Evolutionary conservation across 37 sponge, comb jelly and placozoan genomes (phyloP).

Genomic region (Chondrosia reniformis): DNA sequence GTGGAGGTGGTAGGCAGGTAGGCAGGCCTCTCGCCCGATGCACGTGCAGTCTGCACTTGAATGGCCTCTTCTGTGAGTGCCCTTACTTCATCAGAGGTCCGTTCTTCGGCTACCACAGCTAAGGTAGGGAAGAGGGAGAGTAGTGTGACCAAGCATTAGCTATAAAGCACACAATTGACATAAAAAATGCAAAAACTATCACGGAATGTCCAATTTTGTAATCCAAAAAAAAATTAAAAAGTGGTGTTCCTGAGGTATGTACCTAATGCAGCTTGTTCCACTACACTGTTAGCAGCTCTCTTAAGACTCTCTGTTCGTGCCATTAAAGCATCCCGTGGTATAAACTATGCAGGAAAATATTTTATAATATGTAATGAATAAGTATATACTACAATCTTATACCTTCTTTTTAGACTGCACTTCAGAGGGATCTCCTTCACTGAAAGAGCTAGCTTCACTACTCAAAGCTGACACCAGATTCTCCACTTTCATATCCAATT

Average conservation of each 20-base stretch:
- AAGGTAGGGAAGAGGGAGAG: neutral
- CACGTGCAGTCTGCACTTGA: neutral
- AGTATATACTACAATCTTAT: no score
- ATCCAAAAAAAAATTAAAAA: neutral
- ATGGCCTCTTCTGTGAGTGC: conserved; percentile 6
- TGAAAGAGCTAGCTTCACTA: no score
- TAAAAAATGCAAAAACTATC: neutral
- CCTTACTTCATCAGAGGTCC: conserved; percentile 20
- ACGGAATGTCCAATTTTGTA: neutral
- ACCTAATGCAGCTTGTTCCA: conserved; percentile 54
- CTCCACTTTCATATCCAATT: conserved; percentile 7
- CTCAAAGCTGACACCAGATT: neutral
- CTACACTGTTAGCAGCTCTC: conserved; percentile 69
- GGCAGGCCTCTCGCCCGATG: conserved; percentile 3
- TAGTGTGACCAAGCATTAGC: neutral
- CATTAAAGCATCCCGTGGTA: conserved; percentile 67
- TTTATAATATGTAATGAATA: no score
- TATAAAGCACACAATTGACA: neutral
- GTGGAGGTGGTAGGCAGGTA: neutral
- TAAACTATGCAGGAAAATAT: conserved; percentile 19
- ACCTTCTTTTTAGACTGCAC: no score
- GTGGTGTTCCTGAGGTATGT: neutral
- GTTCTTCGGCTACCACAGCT: conserved; percentile 34
- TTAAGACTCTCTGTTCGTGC: conserved; percentile 82
- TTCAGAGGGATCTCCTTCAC: no score